phyloP scores from a whole-genome alignment of 2,888 invertebrate species.

The Sinodicranocentrus sp. region DNA sequence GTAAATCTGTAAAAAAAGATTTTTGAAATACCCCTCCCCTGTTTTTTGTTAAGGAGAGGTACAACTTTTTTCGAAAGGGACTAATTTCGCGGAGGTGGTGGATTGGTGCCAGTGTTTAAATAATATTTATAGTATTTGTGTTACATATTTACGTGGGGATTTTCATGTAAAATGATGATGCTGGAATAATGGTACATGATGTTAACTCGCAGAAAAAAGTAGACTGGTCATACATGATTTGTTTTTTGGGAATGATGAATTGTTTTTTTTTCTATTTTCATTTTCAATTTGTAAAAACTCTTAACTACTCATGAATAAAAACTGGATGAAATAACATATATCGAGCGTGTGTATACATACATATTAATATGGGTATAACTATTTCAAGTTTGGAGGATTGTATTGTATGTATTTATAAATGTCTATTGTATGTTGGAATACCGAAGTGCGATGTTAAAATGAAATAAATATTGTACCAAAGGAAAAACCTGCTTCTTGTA shows the following conservation, averaged over 20 bases:
- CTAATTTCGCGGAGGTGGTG: no score
- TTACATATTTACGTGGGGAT: no score
- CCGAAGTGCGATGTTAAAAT: constrained; percentile 44
- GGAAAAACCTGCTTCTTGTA: neutral
- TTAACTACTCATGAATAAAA: neutral
- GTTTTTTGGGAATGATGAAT: constrained; percentile 14
- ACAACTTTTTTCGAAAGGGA: no score
- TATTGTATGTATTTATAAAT: constrained; percentile 18
- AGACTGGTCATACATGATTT: constrained; percentile 31
- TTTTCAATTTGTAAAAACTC: neutral
- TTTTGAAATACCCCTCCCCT: no score
- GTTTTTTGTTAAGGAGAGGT: no score
- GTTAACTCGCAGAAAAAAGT: neutral
- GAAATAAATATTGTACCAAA: constrained; percentile 35
- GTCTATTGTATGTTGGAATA: constrained; percentile 27
- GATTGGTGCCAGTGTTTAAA: no score
- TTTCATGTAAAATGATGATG: no score
- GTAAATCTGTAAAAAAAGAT: no score
- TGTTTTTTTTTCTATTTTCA: no score
- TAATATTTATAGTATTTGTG: no score
- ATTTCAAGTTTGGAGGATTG: neutral
- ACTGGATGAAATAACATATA: neutral
- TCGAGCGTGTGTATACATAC: constrained; percentile 12
- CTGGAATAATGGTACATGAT: no score
- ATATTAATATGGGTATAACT: constrained; percentile 4